These are phyloP conservation scores for Syngnathus floridae DNA, from an alignment of 2,113 vertebrate species.

Conservation along the genomic window DNA sequence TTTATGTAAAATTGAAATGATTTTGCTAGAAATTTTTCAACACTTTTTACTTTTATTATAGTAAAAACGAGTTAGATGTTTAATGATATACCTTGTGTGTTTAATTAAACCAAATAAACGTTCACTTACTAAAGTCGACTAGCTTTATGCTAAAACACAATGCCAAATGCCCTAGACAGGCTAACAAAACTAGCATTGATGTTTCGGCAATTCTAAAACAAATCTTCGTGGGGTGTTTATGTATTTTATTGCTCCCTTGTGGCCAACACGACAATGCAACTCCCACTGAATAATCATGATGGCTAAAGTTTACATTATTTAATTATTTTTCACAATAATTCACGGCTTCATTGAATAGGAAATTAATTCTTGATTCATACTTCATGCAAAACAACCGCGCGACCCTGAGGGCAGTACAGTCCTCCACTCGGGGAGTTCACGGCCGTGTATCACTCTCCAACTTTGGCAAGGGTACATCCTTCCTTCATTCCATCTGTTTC, in stretches of 20 bases:
- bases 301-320: too few species aligned
- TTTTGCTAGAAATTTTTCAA: neutral
- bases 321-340: too few species aligned
- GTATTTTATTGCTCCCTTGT: neutral
- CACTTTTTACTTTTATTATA: neutral
- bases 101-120: too few species aligned
- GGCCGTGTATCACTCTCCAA: conserved; percentile 40
- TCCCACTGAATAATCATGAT: neutral
- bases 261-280: neutral
- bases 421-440: conserved; percentile 56
- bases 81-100: too few species aligned
- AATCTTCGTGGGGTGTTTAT: neutral
- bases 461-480: conserved; percentile 55
- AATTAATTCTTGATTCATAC: neutral
- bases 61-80: neutral
- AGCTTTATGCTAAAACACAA: too few species aligned
- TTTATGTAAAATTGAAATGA: neutral
- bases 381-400: conserved; percentile 22
- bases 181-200: too few species aligned
- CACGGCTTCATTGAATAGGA: too few species aligned
- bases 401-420: conserved; percentile 46
- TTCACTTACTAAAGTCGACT: too few species aligned
- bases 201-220: neutral
- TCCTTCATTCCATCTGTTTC: conserved; percentile 67
- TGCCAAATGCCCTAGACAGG: too few species aligned